These are phyloP conservation scores for Drosophila greeni DNA, from an alignment of 2,888 invertebrate species.

Conservation along the genomic window DNA sequence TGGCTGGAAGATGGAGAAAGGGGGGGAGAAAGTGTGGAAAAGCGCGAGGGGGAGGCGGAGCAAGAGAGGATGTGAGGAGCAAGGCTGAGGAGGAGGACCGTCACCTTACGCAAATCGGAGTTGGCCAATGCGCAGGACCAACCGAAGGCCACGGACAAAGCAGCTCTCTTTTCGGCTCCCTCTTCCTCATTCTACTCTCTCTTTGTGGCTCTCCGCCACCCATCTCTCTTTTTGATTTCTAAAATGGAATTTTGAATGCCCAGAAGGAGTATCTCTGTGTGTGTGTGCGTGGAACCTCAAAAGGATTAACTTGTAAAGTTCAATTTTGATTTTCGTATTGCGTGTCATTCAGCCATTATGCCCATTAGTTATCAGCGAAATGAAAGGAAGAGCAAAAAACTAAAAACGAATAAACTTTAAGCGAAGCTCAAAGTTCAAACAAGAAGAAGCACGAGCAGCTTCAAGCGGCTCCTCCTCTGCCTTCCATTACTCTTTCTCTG, in stretches of 20 bases:
- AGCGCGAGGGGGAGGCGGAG: not conserved
- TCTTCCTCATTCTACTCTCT: not conserved
- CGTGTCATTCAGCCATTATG: slow-evolving; percentile 65
- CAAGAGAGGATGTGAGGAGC: not conserved
- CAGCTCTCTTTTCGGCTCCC: slow-evolving; percentile 23
- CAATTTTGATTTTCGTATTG: slow-evolving; percentile 71
- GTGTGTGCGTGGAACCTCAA: slow-evolving; percentile 31
- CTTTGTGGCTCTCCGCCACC: not conserved
- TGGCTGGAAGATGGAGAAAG: slow-evolving; percentile 8
- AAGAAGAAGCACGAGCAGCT: slow-evolving; percentile 19
- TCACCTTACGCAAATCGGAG: slow-evolving; percentile 71
- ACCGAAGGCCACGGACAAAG: slow-evolving; percentile 57
- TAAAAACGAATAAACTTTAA: slow-evolving; percentile 20
- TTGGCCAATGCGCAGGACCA: slow-evolving; percentile 67
- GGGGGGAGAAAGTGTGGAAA: not conserved
- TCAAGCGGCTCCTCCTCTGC: slow-evolving; percentile 23
- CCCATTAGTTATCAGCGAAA: slow-evolving; percentile 26
- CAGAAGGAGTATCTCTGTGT: slow-evolving; percentile 15
- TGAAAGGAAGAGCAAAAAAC: slow-evolving; percentile 5
- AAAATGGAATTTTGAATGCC: slow-evolving; percentile 33
- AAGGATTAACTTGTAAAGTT: slow-evolving; percentile 72
- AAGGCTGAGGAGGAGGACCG: slow-evolving; percentile 48
- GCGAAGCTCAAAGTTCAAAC: slow-evolving; percentile 47
- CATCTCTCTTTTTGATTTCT: slow-evolving; percentile 22
- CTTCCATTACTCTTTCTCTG: slow-evolving; percentile 5